Evolutionary conservation across 2,797 vertebrate species (phyloP).

Genomic region (Muraenolepis orangiensis): DNA sequence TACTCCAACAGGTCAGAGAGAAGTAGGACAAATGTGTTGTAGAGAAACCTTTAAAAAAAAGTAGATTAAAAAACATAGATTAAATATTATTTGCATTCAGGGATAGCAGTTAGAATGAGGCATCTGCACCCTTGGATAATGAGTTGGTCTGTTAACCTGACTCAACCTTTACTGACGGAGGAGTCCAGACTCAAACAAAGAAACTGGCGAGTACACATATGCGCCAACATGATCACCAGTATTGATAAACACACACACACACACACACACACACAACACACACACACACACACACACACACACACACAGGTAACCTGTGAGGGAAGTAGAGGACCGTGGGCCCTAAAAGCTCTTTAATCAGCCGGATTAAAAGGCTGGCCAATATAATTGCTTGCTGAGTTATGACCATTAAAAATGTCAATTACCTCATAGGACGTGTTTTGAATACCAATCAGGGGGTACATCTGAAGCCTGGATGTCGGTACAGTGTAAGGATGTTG

Average conservation of each 20-base stretch:
- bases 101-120: background rate
- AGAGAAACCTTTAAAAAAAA: background rate
- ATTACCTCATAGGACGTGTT: background rate
- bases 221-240: background rate
- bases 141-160: background rate
- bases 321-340: background rate
- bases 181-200: background rate
- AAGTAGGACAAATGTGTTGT: background rate
- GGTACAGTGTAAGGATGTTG: background rate
- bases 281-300: background rate
- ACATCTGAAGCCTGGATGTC: background rate
- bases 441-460: background rate
- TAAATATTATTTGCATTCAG: background rate
- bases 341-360: background rate
- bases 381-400: background rate
- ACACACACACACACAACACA: background rate
- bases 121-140: background rate
- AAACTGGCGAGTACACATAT: background rate
- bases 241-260: background rate
- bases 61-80: background rate
- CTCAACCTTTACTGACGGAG: background rate
- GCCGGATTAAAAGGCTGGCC: background rate
- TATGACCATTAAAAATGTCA: background rate
- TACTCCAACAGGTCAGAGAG: background rate
- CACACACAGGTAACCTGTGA: background rate